Base-by-base conservation (phyloP, 1,140 invertebrate species). In the Drosophila pseudoananassae region DNA sequence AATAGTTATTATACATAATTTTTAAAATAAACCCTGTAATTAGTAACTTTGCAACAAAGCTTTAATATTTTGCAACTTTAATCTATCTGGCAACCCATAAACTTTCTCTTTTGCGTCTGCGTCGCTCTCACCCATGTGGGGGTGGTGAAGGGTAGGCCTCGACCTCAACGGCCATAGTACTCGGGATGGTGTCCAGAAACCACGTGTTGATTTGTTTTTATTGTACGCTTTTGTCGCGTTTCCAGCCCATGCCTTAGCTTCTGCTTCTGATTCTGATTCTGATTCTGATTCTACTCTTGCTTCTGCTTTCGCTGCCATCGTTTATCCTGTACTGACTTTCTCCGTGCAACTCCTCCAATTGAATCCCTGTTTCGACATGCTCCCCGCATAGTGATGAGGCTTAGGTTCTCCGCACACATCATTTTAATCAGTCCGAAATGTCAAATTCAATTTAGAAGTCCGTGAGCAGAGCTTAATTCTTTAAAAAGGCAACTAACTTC, bases 201-300 rank as follows among this genome's bases (percentile, higher is more conserved):
- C 90, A 91, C 90, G 90, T 91, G 90, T 91, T 91, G 90, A 91
- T 91, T 91, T 91, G 85, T 90, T 87, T 83, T 87, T 82, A 90
- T 91, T 90, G 68, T 91, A 90, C 90, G 90, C 90, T 81, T 88
- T 83, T 68, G 78, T 65, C 23, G 63, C 63, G 38, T 2, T 63
- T 45, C 46, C 7, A 20, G 14, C 15, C 20, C 43, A 45, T 9
- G 43, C 14, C 8, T 45, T 15, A 9, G 40, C 61, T 75, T 9
- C 27, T 8, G 50, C 29, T 33, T 56, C 31, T 54, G 58, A 10
- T 38, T n/a, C 33, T 56, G 33, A 14, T 36, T 25, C 50, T n/a
- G 25, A 7, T 6, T 27, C 17, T 49, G 58, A 46, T 46, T 14
- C 59, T 53, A 38, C 57, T 76, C 17, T 2, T 20, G 27, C 61